Base-by-base conservation (phyloP, 2,888 invertebrate genomes). In the Phlogophora meticulosa region DNA sequence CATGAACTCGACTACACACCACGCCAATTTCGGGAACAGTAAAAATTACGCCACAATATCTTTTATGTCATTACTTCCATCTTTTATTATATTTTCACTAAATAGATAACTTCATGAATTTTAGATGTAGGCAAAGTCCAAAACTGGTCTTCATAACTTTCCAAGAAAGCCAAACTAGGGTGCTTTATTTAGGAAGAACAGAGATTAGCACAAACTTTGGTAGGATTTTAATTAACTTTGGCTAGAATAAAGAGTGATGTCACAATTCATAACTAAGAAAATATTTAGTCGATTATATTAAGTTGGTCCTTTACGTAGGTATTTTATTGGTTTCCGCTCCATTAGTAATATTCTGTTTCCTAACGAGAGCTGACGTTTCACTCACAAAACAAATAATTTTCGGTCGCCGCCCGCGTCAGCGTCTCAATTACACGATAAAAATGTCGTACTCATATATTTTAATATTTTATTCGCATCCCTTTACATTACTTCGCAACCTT, bases 1-100 rank as follows among this genome's bases (percentile, higher is more conserved):
- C 83, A 82, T 77, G 74, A 80, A 74, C 74, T 65, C 52, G 53
- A 74, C 62, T 67, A 68, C 59, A 72, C 60, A 58, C 69, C 69
- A 73, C 70, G 59, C 62, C 80, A 86, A 87, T 83, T 85, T 86
- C 68, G 42, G 34, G 46, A 51, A 68, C 70, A 68, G 69, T 81
- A 81, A 84, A 82, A 84, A 78, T 75, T 78, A 76, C 67, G 63
- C 61, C 63, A 76, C 60, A 72, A 76, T 77, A 77, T 80, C 48
- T 69, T 76, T 78, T 67, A 78, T 67, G 51, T 61, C 60, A 53
- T 74, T 76, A 76, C 66, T 58, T 63, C 52, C 53, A 65, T 56
- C 59, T 59, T 82, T 74, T 76, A 72, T 78, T 70, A 70, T 67
- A 63, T 61, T 74, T 51, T 36, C 49, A 72, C 60, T 76, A 72